Percentiles rank a stretch among this genome's conserved stretches.
phyloP scores from a whole-genome alignment of 2,797 vertebrate species.

The Anabas testudineus region DNA sequence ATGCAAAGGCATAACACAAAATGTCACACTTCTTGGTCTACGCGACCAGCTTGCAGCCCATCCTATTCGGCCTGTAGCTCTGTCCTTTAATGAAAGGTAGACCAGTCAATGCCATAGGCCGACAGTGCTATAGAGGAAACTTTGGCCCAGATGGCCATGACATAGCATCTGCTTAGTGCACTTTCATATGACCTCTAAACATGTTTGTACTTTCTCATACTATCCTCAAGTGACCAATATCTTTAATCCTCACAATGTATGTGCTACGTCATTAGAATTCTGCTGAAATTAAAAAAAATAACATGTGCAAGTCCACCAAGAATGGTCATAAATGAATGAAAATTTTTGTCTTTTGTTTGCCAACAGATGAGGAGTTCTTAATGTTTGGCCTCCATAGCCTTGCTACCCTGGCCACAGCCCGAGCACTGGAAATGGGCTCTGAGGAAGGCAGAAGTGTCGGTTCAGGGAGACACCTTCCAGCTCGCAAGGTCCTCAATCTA shows the following conservation, averaged over 20 bases:
- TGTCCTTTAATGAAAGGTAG: conserved; percentile 27
- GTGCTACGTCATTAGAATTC: background rate
- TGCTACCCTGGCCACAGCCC: conserved; percentile 93
- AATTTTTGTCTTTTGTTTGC: conserved; percentile 2
- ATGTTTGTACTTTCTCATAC: conserved; percentile 7
- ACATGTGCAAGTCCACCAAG: conserved; percentile 10
- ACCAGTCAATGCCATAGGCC: conserved; percentile 16
- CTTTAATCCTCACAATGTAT: conserved; percentile 13
- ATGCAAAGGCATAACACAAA: conserved; percentile 39
- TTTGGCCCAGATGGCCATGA: conserved; percentile 51
- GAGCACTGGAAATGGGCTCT: conserved; percentile 89
- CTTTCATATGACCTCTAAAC: conserved; percentile 48
- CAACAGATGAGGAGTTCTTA: conserved; percentile 87
- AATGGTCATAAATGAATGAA: background rate
- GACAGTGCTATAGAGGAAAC: conserved; percentile 30
- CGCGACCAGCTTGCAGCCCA: conserved; percentile 6
- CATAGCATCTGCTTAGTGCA: conserved; percentile 51
- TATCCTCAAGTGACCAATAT: conserved; percentile 14
- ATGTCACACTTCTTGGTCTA: conserved; percentile 19
- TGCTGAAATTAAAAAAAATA: conserved; percentile 3
- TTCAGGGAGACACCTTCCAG: conserved; percentile 72
- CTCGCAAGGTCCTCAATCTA: conserved; percentile 87
- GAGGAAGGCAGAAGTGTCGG: conserved; percentile 68
- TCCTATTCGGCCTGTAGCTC: conserved; percentile 25
- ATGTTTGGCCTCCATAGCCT: conserved; percentile 93